Conservation (phyloP, 2,888 invertebrate genomes). For the Linnaemya tessellans region DNA sequence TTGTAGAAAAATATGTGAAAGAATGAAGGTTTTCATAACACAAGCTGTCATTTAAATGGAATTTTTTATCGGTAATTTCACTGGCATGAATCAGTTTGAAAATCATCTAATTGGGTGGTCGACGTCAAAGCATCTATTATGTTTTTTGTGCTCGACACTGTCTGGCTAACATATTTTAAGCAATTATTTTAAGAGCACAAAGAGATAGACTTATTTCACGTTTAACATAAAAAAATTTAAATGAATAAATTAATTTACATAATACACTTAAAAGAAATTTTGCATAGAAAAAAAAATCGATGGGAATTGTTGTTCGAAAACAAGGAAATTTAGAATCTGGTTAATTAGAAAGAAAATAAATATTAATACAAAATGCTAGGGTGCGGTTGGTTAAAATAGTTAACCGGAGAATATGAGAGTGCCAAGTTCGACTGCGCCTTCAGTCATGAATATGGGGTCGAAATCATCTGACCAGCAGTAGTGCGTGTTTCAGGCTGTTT, state of each 20-base stretch:
- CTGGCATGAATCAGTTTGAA: slow-evolving; percentile 35
- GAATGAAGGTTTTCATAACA: slow-evolving; percentile 12
- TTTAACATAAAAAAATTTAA: not conserved
- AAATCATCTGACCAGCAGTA: too few species aligned
- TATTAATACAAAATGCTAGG: too few species aligned
- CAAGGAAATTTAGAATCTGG: not conserved
- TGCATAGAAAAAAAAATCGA: not conserved
- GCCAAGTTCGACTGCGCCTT: too few species aligned
- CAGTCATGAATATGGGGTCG: too few species aligned
- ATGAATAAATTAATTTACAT: not conserved
- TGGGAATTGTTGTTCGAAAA: not conserved
- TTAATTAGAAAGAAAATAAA: not conserved
- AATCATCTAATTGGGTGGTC: slow-evolving; percentile 67
- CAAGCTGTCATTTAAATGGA: slow-evolving; percentile 36
- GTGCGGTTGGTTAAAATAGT: too few species aligned
- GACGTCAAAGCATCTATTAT: slow-evolving; percentile 32
- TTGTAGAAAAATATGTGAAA: not conserved
- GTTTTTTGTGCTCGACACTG: not conserved
- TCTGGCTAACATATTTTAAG: not conserved
- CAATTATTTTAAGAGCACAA: not conserved
- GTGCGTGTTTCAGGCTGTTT: too few species aligned
- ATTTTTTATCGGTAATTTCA: slow-evolving; percentile 1
- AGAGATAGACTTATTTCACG: not conserved
- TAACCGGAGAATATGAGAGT: too few species aligned
- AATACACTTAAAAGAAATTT: not conserved